These are phyloP conservation scores for Nebria ingens DNA, from an alignment of 1,140 invertebrate species.

Conservation along the genomic window DNA sequence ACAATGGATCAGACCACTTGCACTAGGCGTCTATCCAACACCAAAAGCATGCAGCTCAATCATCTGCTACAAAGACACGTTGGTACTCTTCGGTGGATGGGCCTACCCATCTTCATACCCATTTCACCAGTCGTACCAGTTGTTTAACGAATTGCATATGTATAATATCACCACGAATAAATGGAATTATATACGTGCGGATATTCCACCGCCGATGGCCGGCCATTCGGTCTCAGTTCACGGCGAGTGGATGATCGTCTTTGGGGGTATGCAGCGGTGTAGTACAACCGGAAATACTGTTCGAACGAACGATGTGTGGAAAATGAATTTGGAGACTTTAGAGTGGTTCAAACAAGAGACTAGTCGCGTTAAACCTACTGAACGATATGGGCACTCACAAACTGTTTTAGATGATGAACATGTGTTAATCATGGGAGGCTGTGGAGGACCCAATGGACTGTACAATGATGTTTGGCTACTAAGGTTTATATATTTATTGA, in stretches of 20 bases:
- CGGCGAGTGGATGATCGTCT: conserved; percentile 80
- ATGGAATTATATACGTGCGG: conserved; percentile 65
- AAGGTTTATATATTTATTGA: background rate
- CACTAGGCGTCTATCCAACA: conserved; percentile 83
- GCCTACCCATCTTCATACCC: conserved; percentile 86
- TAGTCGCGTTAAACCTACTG: conserved; percentile 52
- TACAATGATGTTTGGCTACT: conserved; percentile 54
- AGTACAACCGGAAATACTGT: conserved; percentile 39
- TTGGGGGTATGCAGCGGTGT: conserved; percentile 62
- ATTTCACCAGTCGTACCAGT: conserved; percentile 75
- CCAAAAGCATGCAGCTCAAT: conserved; percentile 92
- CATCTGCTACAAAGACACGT: conserved; percentile 69
- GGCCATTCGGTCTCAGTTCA: conserved; percentile 90
- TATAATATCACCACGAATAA: conserved; percentile 75
- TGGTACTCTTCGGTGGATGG: conserved; percentile 90
- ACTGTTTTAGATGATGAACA: conserved; percentile 57
- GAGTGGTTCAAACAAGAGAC: conserved; percentile 66
- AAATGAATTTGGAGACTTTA: conserved; percentile 66
- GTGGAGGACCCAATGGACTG: conserved; percentile 42
- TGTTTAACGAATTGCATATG: conserved; percentile 88
- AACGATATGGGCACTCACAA: conserved; percentile 86
- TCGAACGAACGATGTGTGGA: conserved; percentile 81
- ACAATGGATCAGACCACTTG: conserved; percentile 69
- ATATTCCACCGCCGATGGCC: conserved; percentile 65
- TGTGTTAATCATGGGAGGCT: conserved; percentile 62